Evolutionary conservation across 2,113 vertebrate species (phyloP).

Genomic region (Cyanistes caeruleus): DNA sequence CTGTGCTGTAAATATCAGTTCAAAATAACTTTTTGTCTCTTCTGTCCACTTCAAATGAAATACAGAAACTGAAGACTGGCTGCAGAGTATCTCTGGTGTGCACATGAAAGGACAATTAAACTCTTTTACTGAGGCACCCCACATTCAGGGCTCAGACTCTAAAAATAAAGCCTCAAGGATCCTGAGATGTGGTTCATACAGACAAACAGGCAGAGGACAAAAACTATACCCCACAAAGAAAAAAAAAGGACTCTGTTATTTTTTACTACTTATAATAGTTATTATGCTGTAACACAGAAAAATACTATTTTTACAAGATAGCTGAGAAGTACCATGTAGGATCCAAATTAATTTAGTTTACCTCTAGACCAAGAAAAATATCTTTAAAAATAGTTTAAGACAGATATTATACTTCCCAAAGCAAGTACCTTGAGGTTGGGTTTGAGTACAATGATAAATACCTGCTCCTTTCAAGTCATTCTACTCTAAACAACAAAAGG

Average conservation of each 20-base stretch:
- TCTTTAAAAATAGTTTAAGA: background rate
- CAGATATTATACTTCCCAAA: background rate
- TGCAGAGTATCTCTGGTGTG: background rate
- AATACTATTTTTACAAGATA: background rate
- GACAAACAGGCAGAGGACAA: background rate
- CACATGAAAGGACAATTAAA: background rate
- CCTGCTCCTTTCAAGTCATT: background rate
- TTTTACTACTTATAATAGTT: background rate
- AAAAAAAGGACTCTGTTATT: background rate
- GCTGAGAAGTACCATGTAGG: background rate
- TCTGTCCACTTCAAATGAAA: background rate
- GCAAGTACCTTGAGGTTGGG: background rate
- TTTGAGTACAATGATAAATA: background rate
- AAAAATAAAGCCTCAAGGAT: background rate
- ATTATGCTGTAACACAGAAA: background rate
- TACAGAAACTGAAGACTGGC: background rate
- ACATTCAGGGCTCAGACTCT: background rate
- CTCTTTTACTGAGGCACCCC: background rate
- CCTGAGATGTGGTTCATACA: background rate
- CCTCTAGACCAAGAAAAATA: background rate
- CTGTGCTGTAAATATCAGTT: background rate
- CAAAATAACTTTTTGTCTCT: background rate
- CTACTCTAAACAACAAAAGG: rapidly evolving
- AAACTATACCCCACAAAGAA: background rate
- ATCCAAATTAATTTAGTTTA: background rate